Evolutionary conservation across 1,140 invertebrate species (phyloP), one percentile per base, ranked within the genome.

Genomic region (Apis florea): DNA sequence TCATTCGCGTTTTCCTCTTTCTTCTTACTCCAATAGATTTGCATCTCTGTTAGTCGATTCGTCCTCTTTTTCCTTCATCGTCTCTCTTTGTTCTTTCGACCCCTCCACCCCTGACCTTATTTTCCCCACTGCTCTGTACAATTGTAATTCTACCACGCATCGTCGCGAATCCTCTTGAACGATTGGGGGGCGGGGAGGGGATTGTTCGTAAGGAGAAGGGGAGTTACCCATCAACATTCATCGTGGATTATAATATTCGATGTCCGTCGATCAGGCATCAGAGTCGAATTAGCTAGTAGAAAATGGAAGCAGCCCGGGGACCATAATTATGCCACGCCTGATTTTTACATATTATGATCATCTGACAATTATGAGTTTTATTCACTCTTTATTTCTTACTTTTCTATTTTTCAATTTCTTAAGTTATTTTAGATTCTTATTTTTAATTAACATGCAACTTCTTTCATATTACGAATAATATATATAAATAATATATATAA

Each of bases 141-240:
- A 70, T 82, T 80, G 82, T 81, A 86, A 84, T 87, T 69, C 82
- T 83, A 73, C 91, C 86, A 92, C 93, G 88, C 69, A 92, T 92
- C 64, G 84, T 63, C 79, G 79, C 79, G 79, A 74, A 83, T 78
- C 70, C 78, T 80, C 69, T 79, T 77, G 51, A 76, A 58, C 75
- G 77, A 71, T 26, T 4, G 51, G 26, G 53, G 59, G 56, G 63
- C 19, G 75, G 61, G 53, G 75, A 82, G 67, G 63, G 79, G 72
- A 73, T 63, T 11, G 13, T 17, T 59, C n/a, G 19, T 12, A 54
- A 77, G 79, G 59, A 83, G 73, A 78, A 83, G 87, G 83, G 86
- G 86, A 77, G 73, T 53, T 75, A 66, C 77, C 86, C 82, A 66
- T 81, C 78, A 87, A 86, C 82, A 86, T 87, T 87, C 84, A 85